These are phyloP conservation scores for Leptodirus hochenwartii DNA, from an alignment of 2,888 invertebrate species.

Conservation along the genomic window DNA sequence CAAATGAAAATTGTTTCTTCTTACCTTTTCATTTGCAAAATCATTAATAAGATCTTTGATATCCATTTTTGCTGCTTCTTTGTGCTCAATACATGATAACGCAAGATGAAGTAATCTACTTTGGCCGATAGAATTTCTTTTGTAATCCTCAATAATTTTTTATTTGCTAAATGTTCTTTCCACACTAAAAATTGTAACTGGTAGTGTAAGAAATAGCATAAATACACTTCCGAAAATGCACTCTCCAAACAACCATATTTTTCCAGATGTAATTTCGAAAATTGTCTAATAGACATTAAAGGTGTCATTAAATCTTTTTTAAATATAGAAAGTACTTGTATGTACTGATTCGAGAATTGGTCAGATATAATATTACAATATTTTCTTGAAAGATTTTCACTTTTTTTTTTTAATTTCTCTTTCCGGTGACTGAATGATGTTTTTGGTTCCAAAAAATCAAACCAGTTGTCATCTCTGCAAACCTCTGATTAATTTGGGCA, in stretches of 20 bases:
- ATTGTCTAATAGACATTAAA: slow-evolving; percentile 8
- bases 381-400: slow-evolving; percentile 7
- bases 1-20: too few relatives aligned
- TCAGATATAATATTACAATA: slow-evolving; percentile 5
- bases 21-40: too few relatives aligned
- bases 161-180: too few relatives aligned
- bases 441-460: slow-evolving; percentile 5
- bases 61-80: too few relatives aligned
- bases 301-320: slow-evolving; percentile 6
- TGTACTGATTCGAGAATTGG: slow-evolving; percentile 7
- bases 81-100: too few relatives aligned
- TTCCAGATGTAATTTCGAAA: slow-evolving; percentile 8
- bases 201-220: too few relatives aligned
- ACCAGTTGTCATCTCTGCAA: slow-evolving; percentile 8
- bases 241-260: slow-evolving; percentile 7
- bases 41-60: too few relatives aligned
- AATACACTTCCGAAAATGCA: slow-evolving; percentile 7
- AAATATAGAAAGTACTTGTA: slow-evolving; percentile 6
- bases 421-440: slow-evolving; percentile 8
- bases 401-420: slow-evolving; percentile 8
- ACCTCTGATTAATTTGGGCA: slow-evolving; percentile 8
- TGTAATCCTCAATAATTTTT: too few relatives aligned
- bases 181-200: too few relatives aligned
- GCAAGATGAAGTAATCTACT: too few relatives aligned
- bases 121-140: too few relatives aligned